Evolutionary conservation across 2,113 vertebrate species (phyloP).

Genomic region (Hypanus sabinus): DNA sequence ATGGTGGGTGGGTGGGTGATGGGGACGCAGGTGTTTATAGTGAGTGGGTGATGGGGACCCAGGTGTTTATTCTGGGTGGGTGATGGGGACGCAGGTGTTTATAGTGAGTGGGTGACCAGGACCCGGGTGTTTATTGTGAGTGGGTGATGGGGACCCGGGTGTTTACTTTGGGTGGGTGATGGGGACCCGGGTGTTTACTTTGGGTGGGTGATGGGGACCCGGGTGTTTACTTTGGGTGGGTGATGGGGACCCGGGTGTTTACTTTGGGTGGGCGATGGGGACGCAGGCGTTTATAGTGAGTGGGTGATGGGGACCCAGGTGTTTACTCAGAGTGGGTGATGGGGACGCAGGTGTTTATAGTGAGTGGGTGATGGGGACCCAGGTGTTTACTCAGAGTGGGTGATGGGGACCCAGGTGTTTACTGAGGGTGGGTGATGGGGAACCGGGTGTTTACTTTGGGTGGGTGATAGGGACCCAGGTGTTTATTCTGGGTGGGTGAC

Average conservation of each 20-base stretch:
- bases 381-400: constrained; percentile 88
- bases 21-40: background rate
- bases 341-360: too few species aligned
- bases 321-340: constrained; percentile 49
- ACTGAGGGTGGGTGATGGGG: constrained; percentile 57
- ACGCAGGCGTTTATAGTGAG: background rate
- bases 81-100: constrained; percentile 95
- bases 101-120: constrained; percentile 88
- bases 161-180: background rate
- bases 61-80: too few species aligned
- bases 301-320: background rate
- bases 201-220: background rate
- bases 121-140: constrained; percentile 96
- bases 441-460: background rate
- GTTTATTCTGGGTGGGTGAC: background rate
- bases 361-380: too few species aligned
- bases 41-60: constrained; percentile 66
- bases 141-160: background rate
- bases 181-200: background rate
- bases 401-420: constrained; percentile 96
- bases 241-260: background rate
- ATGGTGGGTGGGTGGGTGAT: background rate
- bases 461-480: background rate
- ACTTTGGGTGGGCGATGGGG: background rate
- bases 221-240: background rate